phyloP scores from a whole-genome alignment of 2,797 vertebrate species.

The Microchirus variegatus region DNA sequence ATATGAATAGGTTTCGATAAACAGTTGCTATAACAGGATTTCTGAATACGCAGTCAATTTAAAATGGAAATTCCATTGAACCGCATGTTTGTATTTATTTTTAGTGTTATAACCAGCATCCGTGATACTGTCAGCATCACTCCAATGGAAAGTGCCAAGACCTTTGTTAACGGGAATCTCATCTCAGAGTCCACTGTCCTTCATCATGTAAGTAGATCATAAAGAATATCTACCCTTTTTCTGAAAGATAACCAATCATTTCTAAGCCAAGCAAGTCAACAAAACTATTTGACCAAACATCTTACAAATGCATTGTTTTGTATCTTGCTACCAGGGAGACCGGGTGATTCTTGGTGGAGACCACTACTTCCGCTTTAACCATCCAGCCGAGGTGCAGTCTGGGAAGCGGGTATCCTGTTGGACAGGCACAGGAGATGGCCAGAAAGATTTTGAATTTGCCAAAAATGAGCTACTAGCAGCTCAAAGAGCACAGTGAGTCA shows the following conservation, averaged over 20 bases:
- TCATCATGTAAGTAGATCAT: conserved; percentile 86
- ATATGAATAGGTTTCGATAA: not conserved
- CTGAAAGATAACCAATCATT: not conserved
- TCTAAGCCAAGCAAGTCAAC: not conserved
- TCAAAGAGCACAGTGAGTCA: conserved; percentile 89
- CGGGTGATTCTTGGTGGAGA: conserved; percentile 94
- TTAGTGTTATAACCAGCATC: conserved; percentile 87
- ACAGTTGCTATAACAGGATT: not conserved
- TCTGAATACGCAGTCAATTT: not conserved
- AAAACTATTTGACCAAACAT: not conserved
- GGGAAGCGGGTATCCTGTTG: conserved; percentile 80
- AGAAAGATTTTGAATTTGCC: conserved; percentile 96
- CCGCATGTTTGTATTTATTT: not conserved
- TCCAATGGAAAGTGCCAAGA: conserved; percentile 88
- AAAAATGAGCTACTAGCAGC: conserved; percentile 92
- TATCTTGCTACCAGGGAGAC: conserved; percentile 84
- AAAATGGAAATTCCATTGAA: not conserved
- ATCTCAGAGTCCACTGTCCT: conserved; percentile 85
- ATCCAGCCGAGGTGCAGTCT: conserved; percentile 92
- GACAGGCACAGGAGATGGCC: conserved; percentile 76
- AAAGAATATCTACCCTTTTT: not conserved
- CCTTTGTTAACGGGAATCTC: conserved; percentile 90
- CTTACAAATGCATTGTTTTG: not conserved
- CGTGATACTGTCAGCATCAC: conserved; percentile 84
- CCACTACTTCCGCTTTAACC: conserved; percentile 97